These are phyloP conservation scores for Drosophila virilis DNA, from an alignment of 1,140 invertebrate genomes.

Conservation along the genomic window DNA sequence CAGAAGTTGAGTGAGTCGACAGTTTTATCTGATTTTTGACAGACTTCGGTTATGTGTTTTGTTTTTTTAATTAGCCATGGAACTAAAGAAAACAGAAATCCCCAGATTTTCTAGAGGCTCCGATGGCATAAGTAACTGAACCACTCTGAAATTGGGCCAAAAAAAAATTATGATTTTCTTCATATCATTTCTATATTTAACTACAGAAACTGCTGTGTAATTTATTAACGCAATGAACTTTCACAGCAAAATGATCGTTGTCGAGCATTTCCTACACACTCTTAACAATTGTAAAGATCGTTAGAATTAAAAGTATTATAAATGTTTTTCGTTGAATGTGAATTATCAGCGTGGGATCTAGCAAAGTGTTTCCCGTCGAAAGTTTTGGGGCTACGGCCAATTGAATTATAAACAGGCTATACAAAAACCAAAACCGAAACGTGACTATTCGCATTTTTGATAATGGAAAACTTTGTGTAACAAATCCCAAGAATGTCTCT, in stretches of 20 bases:
- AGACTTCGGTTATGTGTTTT: conserved; percentile 24
- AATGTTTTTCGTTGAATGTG: conserved; percentile 10
- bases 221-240: background rate
- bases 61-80: conserved; percentile 53
- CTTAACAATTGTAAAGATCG: background rate
- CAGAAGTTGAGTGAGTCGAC: conserved; percentile 35
- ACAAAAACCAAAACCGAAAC: conserved; percentile 9
- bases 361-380: background rate
- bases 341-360: conserved; percentile 16
- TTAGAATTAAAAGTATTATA: background rate
- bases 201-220: too few species aligned
- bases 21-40: conserved; percentile 33
- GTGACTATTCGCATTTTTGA: conserved; percentile 34
- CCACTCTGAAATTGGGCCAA: background rate
- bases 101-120: conserved; percentile 17
- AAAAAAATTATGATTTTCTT: background rate
- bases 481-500: conserved; percentile 39
- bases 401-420: background rate
- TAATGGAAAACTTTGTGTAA: conserved; percentile 16
- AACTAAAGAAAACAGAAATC: background rate
- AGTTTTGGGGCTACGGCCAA: background rate
- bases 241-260: background rate
- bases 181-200: background rate
- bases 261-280: background rate
- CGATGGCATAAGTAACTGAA: background rate